phyloP scores from a whole-genome alignment of 2,888 invertebrate species.

The Eristalinus sepulchralis region DNA sequence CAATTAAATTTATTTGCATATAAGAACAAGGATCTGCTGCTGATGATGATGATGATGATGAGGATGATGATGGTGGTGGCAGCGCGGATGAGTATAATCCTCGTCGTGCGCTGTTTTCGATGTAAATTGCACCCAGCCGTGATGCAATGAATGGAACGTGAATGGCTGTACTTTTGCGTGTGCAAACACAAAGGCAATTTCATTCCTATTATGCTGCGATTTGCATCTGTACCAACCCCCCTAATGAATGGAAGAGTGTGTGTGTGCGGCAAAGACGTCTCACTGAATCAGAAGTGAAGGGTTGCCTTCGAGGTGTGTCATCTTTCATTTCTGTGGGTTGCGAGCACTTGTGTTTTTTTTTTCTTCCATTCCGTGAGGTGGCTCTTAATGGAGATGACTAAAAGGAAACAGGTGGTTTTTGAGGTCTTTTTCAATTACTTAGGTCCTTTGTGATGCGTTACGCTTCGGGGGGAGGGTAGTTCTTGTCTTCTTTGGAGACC shows the following conservation, averaged over 20 bases:
- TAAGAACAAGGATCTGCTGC: slow-evolving; percentile 66
- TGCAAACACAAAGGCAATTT: slow-evolving; percentile 53
- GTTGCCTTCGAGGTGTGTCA: background rate
- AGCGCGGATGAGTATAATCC: slow-evolving; percentile 58
- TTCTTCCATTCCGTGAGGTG: background rate
- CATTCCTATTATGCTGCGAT: slow-evolving; percentile 54
- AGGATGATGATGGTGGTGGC: slow-evolving; percentile 44
- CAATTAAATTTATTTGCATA: slow-evolving; percentile 71
- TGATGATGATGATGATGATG: slow-evolving; percentile 54
- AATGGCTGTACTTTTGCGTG: slow-evolving; percentile 28
- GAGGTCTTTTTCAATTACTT: background rate
- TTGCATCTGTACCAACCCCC: slow-evolving; percentile 43
- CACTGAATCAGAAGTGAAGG: too few species aligned
- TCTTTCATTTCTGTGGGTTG: background rate
- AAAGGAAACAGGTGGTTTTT: background rate
- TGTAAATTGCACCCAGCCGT: slow-evolving; percentile 44
- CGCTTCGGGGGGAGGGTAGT: background rate
- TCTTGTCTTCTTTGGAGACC: background rate
- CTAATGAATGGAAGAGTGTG: slow-evolving; percentile 38
- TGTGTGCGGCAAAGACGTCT: background rate
- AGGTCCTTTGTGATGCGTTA: background rate
- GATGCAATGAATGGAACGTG: slow-evolving; percentile 32
- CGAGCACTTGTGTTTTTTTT: background rate
- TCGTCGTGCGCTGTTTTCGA: slow-evolving; percentile 39
- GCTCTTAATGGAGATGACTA: background rate